phyloP scores from a whole-genome alignment of 1,140 invertebrate genomes.

The Akabosia matsudoensis region DNA sequence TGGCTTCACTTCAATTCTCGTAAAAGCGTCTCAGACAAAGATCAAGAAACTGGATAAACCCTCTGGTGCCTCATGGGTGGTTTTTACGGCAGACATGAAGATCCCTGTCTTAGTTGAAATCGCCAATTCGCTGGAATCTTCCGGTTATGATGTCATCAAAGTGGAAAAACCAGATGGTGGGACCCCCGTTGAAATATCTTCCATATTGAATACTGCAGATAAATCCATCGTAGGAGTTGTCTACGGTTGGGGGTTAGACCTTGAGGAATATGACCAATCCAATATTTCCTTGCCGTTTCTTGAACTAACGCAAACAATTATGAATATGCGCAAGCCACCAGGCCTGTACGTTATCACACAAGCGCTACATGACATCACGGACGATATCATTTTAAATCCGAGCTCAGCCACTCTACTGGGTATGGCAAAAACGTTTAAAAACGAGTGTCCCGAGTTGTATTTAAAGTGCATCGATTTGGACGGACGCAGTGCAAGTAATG shows the following conservation, averaged over 20 bases:
- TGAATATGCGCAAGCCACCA: neutral
- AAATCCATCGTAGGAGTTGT: too few species aligned
- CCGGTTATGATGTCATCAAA: too few species aligned
- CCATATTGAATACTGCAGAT: too few species aligned
- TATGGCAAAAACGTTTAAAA: neutral
- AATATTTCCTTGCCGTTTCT: neutral
- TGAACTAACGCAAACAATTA: neutral
- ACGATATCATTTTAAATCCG: neutral
- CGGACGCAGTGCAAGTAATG: neutral
- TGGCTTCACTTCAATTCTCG: neutral
- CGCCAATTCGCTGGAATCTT: too few species aligned
- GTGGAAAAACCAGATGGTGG: neutral
- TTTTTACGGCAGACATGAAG: too few species aligned
- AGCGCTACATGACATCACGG: neutral
- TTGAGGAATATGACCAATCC: neutral
- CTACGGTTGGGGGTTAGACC: neutral
- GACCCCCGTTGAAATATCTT: neutral
- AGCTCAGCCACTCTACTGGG: neutral
- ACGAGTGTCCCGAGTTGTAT: neutral
- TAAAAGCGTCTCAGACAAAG: too few species aligned
- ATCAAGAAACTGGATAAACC: too few species aligned
- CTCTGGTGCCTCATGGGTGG: too few species aligned
- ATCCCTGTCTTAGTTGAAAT: too few species aligned
- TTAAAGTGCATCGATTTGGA: neutral
- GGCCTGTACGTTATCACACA: neutral